Base-by-base conservation (phyloP, 2,888 invertebrate genomes). In the Drosophila recens region DNA sequence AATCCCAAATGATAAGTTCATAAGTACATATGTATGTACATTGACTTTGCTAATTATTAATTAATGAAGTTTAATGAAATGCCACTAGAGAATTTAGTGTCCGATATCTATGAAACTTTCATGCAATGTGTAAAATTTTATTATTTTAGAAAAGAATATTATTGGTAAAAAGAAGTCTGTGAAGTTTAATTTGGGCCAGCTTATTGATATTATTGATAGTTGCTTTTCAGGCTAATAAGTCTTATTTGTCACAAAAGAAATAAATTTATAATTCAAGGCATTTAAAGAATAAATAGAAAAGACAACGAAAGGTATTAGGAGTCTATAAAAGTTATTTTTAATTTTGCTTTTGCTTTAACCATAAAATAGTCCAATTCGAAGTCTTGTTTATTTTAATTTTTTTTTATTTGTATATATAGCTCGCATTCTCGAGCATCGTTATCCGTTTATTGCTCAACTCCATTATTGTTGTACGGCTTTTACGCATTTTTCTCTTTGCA, bases 391-490 rank as follows among this genome's bases (percentile, higher is more conserved):
- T 5, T n/a, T n/a, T n/a, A n/a, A n/a, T n/a, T n/a, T n/a, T n/a
- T n/a, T n/a, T n/a, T 5, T 27, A 5, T 27, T 5, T 5, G 4
- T 23, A 23, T 27, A 27, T 52, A 62, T 53, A 23, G 62, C 30
- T 6, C 13, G 5, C 17, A 23, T 43, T 42, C 53, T 45, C 8
- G 13, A 3, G 40, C 40, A 42, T 42, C 42, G 45, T 63, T 64
- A 64, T 49, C 57, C 74, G 45, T 56, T 72, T 68, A 64, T 73
- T 49, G 48, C 67, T 54, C 53, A 45, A 48, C 58, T 78, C 74
- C 79, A 75, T 78, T 78, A 78, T 61, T 30, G 42, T 52, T 54
- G 45, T 17, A 40, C 2, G 45, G 23, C 34, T 62, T 45, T 23
- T 34, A n/a, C 49, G 42, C 70, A 54, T 49, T 42, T 53, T 13